Evolutionary conservation across 64 coral and sea anemone species (phyloP), one percentile per base, ranked within the genome.

Genomic region (Porites australiensis): DNA sequence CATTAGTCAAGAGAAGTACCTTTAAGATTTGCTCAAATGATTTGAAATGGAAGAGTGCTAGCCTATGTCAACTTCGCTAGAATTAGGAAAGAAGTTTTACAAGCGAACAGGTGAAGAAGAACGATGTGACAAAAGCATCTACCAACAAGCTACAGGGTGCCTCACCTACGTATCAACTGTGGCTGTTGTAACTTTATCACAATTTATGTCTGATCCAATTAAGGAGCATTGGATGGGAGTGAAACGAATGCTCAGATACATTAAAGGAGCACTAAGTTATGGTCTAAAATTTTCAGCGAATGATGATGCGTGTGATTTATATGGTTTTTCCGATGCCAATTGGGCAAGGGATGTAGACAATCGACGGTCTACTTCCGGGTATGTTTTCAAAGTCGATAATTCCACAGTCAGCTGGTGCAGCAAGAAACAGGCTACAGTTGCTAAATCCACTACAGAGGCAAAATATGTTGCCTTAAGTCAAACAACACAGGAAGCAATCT

Each of bases 131-230:
- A 19, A 64, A 55, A 45, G 77, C 37, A 89, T 72, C 23, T 74
- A 92, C 58, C 90, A 86, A 64, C 71, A 86, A 86, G 90, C 80
- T 2, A 77, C 83, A 51, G n/a, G 80, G 67, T 92, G 80, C 63
- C 80, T 92, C 16, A 86, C 72, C 15, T 86, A 92, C 61, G 68
- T 64, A 67, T 92, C 72, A 75, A 86, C 90, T 27, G 82, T 59
- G 11, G 72, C 81, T 27, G 80, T 92, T 86, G 81, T 44, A 53
- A n/a, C n/a, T n/a, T n/a, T n/a, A n/a, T n/a, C n/a, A n/a, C n/a
- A n/a, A 60, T 86, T 64, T 37, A 92, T 83, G 89, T 74, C 89
- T 72, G 18, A 70, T 63, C 62, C 27, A 37, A 37, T 0, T 37
- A 37, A 37, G 27, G 27, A 37, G 27, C 27, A 37, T 37, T 37